Percentiles rank a stretch among this genome's conserved stretches.
Evolutionary conservation across 2,113 vertebrate genomes (phyloP).

Genomic region (Ictalurus furcatus): DNA sequence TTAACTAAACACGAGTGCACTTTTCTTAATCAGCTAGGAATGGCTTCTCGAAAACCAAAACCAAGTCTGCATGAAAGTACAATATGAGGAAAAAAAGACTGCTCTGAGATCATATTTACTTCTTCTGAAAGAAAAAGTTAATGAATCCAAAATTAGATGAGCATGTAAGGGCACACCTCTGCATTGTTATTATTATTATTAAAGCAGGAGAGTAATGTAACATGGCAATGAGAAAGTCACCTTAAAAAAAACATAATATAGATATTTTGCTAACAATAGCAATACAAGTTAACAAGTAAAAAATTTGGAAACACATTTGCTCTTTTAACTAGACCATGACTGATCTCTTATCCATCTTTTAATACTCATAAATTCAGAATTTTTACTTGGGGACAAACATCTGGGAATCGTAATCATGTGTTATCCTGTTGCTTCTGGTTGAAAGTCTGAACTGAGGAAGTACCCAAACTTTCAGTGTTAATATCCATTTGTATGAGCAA

Average conservation of each 20-base stretch:
- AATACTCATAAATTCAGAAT: neutral
- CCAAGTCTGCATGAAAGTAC: neutral
- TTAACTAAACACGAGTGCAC: conserved; percentile 19
- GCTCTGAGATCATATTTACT: neutral
- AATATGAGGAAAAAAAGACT: neutral
- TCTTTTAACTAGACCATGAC: neutral
- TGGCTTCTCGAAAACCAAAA: neutral
- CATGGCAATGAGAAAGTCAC: neutral
- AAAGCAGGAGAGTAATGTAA: neutral
- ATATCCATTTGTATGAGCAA: neutral
- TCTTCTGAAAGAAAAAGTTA: neutral
- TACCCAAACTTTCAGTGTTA: neutral
- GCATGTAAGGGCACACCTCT: neutral
- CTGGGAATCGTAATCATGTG: neutral
- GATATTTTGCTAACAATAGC: neutral
- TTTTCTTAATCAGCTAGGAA: neutral
- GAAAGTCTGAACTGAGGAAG: neutral
- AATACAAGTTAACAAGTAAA: neutral
- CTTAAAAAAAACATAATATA: neutral
- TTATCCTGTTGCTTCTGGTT: neutral
- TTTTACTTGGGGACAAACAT: neutral
- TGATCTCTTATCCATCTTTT: neutral
- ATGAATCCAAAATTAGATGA: neutral
- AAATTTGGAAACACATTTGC: neutral
- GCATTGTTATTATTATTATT: neutral